Conservation (phyloP, 2,888 invertebrate genomes). For the Agrotis puta region DNA sequence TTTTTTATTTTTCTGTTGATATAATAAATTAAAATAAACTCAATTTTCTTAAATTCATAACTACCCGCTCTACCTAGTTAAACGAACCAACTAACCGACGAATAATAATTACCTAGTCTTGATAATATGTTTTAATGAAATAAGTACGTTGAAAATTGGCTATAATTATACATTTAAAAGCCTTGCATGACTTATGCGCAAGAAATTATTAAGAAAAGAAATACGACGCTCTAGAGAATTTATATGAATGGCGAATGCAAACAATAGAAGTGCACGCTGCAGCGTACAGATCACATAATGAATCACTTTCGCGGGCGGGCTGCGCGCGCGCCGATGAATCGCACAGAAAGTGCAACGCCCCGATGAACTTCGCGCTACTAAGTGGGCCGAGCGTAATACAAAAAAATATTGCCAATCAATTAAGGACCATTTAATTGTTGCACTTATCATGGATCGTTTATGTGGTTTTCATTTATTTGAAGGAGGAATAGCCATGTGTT, state of each 20-base stretch:
- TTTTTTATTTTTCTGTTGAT: neutral
- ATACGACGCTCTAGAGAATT: slow-evolving; percentile 42
- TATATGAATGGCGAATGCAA: slow-evolving; percentile 68
- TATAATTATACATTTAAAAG: slow-evolving; percentile 18
- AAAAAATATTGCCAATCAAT: slow-evolving; percentile 47
- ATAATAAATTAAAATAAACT: neutral
- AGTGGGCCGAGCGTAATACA: slow-evolving; percentile 73
- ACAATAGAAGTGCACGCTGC: slow-evolving; percentile 66
- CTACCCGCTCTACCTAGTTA: neutral
- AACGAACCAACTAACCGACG: neutral
- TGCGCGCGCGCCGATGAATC: slow-evolving; percentile 77
- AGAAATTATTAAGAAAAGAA: slow-evolving; percentile 35
- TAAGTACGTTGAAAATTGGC: neutral
- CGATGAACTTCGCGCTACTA: slow-evolving; percentile 87
- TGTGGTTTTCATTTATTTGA: neutral
- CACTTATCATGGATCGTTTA: neutral
- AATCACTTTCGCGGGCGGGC: slow-evolving; percentile 84
- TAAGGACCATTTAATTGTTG: slow-evolving; percentile 30
- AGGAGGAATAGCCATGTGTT: neutral
- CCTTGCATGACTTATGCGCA: slow-evolving; percentile 19
- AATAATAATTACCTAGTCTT: neutral
- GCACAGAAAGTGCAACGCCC: slow-evolving; percentile 88
- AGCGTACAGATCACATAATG: slow-evolving; percentile 70
- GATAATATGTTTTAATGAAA: neutral
- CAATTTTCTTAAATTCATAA: neutral